Percentiles rank a stretch among this genome's conserved stretches.
phyloP scores from a whole-genome alignment of 2,113 vertebrate genomes.

The Barbus barbus region DNA sequence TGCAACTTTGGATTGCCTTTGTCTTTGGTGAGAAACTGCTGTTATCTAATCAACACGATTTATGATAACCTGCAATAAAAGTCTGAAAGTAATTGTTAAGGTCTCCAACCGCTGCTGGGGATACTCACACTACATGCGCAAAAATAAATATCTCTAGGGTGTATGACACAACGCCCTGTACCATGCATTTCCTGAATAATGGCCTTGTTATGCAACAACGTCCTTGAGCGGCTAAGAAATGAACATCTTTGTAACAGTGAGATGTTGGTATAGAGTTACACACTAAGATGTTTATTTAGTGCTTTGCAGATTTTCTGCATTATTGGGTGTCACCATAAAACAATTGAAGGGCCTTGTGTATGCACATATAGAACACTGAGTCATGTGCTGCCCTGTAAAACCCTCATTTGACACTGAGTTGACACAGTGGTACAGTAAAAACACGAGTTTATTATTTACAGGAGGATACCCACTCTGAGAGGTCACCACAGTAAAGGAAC shows the following conservation, averaged over 20 bases:
- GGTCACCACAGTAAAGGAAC: neutral
- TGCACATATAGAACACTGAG: neutral
- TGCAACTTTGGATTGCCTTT: conserved; percentile 73
- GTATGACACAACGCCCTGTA: neutral
- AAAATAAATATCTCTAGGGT: neutral
- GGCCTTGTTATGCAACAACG: neutral
- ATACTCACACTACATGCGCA: neutral
- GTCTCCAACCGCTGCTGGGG: neutral
- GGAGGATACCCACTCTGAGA: neutral
- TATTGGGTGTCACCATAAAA: neutral
- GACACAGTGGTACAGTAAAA: neutral
- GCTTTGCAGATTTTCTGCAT: neutral
- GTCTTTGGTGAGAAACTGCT: conserved; percentile 71
- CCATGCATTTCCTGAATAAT: neutral
- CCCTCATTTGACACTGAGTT: neutral
- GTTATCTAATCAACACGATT: neutral
- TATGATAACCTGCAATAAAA: neutral
- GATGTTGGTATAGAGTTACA: neutral
- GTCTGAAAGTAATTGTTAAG: neutral
- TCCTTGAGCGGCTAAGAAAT: neutral
- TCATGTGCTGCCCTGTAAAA: neutral
- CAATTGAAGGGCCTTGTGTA: neutral
- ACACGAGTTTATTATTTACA: neutral
- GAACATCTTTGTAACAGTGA: neutral
- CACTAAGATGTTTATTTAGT: neutral